Evolutionary conservation across 2,888 invertebrate species (phyloP).

Genomic region (Lissonota sp.): DNA sequence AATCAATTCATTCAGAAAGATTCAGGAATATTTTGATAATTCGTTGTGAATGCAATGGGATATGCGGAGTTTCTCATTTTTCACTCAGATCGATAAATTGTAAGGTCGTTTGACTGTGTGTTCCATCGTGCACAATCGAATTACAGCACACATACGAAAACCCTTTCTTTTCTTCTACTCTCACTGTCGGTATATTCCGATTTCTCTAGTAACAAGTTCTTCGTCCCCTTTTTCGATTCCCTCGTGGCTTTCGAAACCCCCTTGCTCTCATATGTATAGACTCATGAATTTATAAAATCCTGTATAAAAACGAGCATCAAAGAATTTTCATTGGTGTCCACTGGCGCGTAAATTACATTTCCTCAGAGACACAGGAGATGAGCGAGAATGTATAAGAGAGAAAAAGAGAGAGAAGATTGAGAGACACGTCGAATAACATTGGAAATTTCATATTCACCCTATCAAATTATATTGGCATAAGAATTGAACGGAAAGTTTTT

Average conservation of each 20-base stretch:
- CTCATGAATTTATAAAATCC: constrained; percentile 61
- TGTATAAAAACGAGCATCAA: constrained; percentile 55
- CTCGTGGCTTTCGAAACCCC: neutral
- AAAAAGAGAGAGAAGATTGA: constrained; percentile 5
- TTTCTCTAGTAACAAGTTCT: constrained; percentile 68
- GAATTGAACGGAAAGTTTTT: no score
- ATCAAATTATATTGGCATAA: no score
- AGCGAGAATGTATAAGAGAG: constrained; percentile 3
- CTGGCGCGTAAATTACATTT: constrained; percentile 58
- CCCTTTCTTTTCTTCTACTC: constrained; percentile 35
- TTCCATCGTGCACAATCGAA: constrained; percentile 24
- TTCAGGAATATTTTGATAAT: constrained; percentile 23
- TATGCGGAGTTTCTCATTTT: constrained; percentile 68
- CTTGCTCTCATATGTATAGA: constrained; percentile 18
- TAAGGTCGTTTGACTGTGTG: constrained; percentile 35
- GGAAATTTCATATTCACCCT: constrained; percentile 6
- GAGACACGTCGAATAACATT: neutral
- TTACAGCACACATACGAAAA: constrained; percentile 24
- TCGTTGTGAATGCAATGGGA: constrained; percentile 58
- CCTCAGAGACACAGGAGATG: constrained; percentile 27
- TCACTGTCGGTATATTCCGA: constrained; percentile 52
- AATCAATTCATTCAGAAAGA: neutral
- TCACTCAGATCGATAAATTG: constrained; percentile 71
- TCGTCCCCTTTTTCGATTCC: constrained; percentile 36
- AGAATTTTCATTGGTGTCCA: constrained; percentile 52